Evolutionary conservation across 1,140 invertebrate species (phyloP), one percentile per base, ranked within the genome.

Genomic region (Nebria ingens): DNA sequence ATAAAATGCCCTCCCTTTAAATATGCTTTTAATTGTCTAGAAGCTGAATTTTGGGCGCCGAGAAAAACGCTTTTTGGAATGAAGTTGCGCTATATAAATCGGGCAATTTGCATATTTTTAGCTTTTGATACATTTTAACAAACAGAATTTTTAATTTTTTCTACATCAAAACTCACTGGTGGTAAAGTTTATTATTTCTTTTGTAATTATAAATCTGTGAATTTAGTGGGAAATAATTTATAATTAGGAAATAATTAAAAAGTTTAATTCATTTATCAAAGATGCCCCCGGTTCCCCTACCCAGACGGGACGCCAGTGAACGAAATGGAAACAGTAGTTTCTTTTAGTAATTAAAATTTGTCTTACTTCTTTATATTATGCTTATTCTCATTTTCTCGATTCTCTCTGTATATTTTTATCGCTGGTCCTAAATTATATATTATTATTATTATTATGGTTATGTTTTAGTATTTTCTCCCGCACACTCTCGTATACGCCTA

Each of bases 191-290:
- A 34, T 34, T 9, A 34, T 34, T 34, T 34, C n/a, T n/a, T n/a
- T n/a, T n/a, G n/a, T n/a, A n/a, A n/a, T n/a, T n/a, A n/a, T n/a
- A n/a, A n/a, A n/a, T n/a, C n/a, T n/a, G n/a, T n/a, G n/a, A n/a
- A n/a, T n/a, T n/a, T n/a, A n/a, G n/a, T n/a, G n/a, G n/a, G n/a
- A n/a, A n/a, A n/a, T n/a, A n/a, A n/a, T n/a, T n/a, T 17, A 45
- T 45, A 45, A 45, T 45, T 45, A 45, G 40, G 40, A 45, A 45
- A 45, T 45, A 45, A 45, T 45, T 45, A 45, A 45, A 45, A 45
- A 45, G 40, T 45, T 45, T 45, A 45, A 45, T 45, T 45, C 9
- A 45, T 45, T 17, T 17, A 45, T 17, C 40, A n/a, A n/a, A n/a
- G n/a, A n/a, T n/a, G n/a, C n/a, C n/a, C n/a, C n/a, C n/a, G n/a